phyloP scores from a whole-genome alignment of 2,113 vertebrate species.

The Phrynosoma blainvillii region DNA sequence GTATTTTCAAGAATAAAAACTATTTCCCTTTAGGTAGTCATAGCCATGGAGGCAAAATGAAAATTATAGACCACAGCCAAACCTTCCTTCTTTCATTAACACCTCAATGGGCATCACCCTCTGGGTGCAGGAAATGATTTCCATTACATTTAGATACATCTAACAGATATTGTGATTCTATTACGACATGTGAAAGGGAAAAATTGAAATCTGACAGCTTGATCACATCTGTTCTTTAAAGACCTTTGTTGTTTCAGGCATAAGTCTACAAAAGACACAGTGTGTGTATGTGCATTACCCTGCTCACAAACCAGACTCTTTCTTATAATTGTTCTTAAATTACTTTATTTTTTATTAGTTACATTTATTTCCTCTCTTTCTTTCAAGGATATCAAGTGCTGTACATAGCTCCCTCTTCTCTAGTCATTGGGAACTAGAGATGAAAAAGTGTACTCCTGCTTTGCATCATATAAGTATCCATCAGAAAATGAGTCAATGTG shows the following conservation, averaged over 20 bases:
- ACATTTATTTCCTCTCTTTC: background rate
- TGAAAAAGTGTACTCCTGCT: too few relatives aligned
- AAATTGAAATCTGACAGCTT: conserved; percentile 29
- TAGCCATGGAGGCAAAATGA: background rate
- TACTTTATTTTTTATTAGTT: background rate
- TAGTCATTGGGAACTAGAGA: too few relatives aligned
- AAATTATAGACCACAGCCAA: background rate
- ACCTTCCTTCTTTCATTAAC: conserved; percentile 25
- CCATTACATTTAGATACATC: conserved; percentile 21
- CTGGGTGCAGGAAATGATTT: background rate
- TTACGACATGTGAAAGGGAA: conserved; percentile 29
- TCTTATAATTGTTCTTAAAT: background rate
- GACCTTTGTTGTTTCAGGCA: background rate
- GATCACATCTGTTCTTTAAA: background rate
- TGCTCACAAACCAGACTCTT: background rate
- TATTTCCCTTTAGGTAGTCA: conserved; percentile 8
- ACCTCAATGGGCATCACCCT: conserved; percentile 16
- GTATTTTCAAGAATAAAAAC: background rate
- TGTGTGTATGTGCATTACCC: background rate
- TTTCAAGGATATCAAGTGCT: background rate
- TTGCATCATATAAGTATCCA: too few relatives aligned
- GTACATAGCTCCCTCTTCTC: background rate
- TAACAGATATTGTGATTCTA: conserved; percentile 31
- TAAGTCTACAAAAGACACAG: background rate
- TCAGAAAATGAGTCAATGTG: too few relatives aligned